A percentile compares a stretch with the other conserved stretches of the same genome.
phyloP scores from a whole-genome alignment of 2,113 vertebrate species.

The Clarias batrachus region DNA sequence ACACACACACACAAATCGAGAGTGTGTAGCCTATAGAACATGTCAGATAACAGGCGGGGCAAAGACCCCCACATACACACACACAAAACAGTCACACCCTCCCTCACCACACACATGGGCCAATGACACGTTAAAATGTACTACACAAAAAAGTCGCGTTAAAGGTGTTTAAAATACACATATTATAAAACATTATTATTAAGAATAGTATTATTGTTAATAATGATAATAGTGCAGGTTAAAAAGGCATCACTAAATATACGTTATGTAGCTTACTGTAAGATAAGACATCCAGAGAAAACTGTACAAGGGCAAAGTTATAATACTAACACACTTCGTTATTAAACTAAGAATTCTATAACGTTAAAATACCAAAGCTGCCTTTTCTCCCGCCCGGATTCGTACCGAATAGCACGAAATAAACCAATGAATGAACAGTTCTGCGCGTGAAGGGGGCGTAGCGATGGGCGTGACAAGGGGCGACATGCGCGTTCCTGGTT shows the following conservation, averaged over 20 bases:
- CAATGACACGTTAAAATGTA: neutral
- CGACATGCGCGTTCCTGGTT: constrained; percentile 60
- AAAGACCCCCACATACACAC: neutral
- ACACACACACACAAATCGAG: neutral
- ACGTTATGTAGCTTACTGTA: neutral
- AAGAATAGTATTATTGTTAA: too few species aligned
- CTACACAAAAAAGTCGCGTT: too few species aligned
- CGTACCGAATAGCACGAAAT: constrained; percentile 62
- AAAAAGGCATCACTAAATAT: neutral
- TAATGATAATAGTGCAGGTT: neutral
- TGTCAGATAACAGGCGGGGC: constrained; percentile 48
- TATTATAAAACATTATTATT: neutral
- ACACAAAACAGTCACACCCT: neutral
- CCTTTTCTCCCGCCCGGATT: constrained; percentile 69
- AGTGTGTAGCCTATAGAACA: constrained; percentile 68
- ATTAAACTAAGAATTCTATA: neutral
- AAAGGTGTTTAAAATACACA: neutral
- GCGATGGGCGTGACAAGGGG: constrained; percentile 60
- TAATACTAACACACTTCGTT: too few species aligned
- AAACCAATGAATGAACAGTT: constrained; percentile 72
- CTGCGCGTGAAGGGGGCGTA: constrained; percentile 62
- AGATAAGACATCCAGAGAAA: neutral
- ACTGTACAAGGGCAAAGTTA: neutral
- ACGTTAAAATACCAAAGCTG: neutral
- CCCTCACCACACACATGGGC: neutral